Percentiles rank a stretch among this genome's conserved stretches.
phyloP scores from a whole-genome alignment of 2,113 vertebrate species.

The Platysteira castanea region DNA sequence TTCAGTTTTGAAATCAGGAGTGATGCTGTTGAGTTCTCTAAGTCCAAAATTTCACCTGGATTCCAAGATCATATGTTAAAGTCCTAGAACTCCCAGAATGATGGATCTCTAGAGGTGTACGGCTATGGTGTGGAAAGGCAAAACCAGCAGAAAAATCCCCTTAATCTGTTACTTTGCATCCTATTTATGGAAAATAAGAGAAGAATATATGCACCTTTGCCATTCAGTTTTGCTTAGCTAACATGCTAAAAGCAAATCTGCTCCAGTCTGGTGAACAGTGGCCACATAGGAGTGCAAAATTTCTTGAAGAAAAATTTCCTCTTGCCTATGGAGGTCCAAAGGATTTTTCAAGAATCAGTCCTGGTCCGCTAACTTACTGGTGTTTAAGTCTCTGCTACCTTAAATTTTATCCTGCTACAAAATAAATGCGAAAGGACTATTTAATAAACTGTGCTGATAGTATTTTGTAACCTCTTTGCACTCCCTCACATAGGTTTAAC shows the following conservation, averaged over 20 bases:
- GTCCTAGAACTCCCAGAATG: not conserved
- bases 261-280: not conserved
- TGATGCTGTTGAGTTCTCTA: not conserved
- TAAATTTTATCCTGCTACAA: not conserved
- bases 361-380: not conserved
- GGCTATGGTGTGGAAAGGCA: not conserved
- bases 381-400: not conserved
- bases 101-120: not conserved
- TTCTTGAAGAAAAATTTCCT: not conserved
- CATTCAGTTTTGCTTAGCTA: not conserved
- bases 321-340: not conserved
- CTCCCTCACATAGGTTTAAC: not conserved
- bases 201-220: not conserved
- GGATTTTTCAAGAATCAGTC: not conserved
- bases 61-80: not conserved
- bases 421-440: not conserved
- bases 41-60: not conserved
- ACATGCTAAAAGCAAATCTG: not conserved
- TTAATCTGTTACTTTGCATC: not conserved
- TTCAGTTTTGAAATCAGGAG: not conserved
- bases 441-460: not conserved
- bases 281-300: not conserved
- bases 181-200: not conserved
- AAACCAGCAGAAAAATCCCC: not conserved
- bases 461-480: conserved; percentile 5